phyloP scores from a whole-genome alignment of 2,113 vertebrate species.

The Atherinomorus stipes region DNA sequence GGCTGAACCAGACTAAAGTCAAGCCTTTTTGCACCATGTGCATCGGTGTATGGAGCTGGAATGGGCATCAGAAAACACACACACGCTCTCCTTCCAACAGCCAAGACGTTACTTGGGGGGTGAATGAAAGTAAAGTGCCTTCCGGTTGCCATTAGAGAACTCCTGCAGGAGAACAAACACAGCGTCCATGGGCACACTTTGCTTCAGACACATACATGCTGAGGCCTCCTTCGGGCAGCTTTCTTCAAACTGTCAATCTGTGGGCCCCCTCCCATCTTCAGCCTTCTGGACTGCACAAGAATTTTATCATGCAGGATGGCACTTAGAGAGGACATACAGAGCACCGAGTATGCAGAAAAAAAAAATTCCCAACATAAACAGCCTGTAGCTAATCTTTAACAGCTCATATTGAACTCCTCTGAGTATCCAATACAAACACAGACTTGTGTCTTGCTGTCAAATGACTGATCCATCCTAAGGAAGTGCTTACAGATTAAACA shows the following conservation, averaged over 20 bases:
- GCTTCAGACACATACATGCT: conserved; percentile 36
- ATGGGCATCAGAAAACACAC: conserved; percentile 29
- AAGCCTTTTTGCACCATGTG: neutral
- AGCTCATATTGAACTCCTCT: conserved; percentile 32
- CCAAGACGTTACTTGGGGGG: conserved; percentile 42
- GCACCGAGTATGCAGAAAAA: conserved; percentile 33
- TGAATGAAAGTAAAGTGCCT: conserved; percentile 65
- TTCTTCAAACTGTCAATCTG: conserved; percentile 61
- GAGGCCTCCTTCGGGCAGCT: conserved; percentile 52
- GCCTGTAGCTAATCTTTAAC: conserved; percentile 58
- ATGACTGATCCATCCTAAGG: conserved; percentile 32
- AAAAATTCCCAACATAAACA: conserved; percentile 53
- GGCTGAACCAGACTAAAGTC: conserved; percentile 1
- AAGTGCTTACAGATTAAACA: conserved; percentile 16
- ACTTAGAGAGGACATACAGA: conserved; percentile 35
- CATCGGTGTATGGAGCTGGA: conserved; percentile 18
- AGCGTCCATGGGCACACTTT: neutral
- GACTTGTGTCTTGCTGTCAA: conserved; percentile 44
- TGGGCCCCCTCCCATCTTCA: conserved; percentile 13
- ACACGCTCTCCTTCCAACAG: conserved; percentile 23
- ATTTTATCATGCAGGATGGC: conserved; percentile 38
- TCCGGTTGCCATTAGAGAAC: conserved; percentile 64
- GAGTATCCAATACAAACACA: conserved; percentile 55
- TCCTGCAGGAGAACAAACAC: conserved; percentile 61
- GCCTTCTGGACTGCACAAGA: conserved; percentile 19